A percentile compares a stretch with the other conserved stretches of the same genome.
Evolutionary conservation across 2,888 invertebrate species (phyloP).

Genomic region (Cryptosula pallasiana): DNA sequence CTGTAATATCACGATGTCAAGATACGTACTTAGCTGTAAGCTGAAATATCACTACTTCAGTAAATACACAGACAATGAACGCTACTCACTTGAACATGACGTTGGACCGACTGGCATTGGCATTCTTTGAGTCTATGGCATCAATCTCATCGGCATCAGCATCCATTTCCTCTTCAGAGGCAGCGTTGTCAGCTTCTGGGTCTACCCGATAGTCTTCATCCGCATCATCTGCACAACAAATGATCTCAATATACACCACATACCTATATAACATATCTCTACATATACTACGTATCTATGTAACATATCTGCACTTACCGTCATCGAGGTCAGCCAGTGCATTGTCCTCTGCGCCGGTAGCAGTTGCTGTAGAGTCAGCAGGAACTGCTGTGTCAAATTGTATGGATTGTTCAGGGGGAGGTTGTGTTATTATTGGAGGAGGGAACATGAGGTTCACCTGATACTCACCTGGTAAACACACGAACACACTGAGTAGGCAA

Average conservation of each 20-base stretch:
- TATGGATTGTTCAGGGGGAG: neutral
- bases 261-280: no score
- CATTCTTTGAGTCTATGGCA: neutral
- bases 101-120: neutral
- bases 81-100: neutral
- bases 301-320: neutral
- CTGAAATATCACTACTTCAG: no score
- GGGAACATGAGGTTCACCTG: conserved; percentile 16
- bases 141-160: conserved; percentile 1
- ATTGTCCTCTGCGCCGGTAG: neutral
- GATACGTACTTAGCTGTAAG: no score
- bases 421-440: conserved; percentile 6
- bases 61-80: no score
- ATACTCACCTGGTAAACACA: neutral
- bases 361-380: neutral
- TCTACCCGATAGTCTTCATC: conserved; percentile 12
- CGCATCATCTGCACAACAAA: conserved; percentile 9
- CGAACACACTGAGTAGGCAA: neutral
- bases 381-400: neutral
- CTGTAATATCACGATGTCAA: no score
- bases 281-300: no score
- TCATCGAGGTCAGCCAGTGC: neutral
- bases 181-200: neutral
- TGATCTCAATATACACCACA: no score
- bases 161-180: conserved; percentile 18